A percentile compares a stretch with the other conserved stretches of the same genome.
Conservation (phyloP, 2,113 vertebrate genomes). For the Podilymbus podiceps region DNA sequence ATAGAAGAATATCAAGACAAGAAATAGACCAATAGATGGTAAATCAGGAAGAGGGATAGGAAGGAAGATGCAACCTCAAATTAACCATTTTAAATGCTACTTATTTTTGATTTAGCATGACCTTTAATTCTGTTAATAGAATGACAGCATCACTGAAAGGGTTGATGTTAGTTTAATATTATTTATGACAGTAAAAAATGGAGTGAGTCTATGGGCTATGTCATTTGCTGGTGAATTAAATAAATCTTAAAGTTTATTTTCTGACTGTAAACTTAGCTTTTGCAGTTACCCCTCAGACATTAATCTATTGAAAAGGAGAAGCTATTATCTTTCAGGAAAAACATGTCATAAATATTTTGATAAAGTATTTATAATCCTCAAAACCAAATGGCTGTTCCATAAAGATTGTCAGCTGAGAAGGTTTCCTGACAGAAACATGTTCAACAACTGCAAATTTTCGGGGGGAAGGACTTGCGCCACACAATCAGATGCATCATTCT, state of each 20-base stretch:
- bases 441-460: constrained; percentile 39
- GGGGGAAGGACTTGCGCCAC: background rate
- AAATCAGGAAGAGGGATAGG: background rate
- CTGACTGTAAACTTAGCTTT: constrained; percentile 58
- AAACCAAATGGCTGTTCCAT: constrained; percentile 72
- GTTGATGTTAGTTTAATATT: constrained; percentile 50
- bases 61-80: background rate
- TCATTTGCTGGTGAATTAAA: constrained; percentile 51
- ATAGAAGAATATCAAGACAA: background rate
- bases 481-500: constrained; percentile 48
- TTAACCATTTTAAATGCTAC: constrained; percentile 37
- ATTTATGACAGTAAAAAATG: background rate
- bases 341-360: constrained; percentile 76
- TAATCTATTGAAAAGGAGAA: constrained; percentile 69
- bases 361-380: constrained; percentile 75
- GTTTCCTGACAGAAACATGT: constrained; percentile 70
- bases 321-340: constrained; percentile 67
- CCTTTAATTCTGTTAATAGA: constrained; percentile 43
- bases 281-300: constrained; percentile 59
- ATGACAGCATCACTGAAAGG: background rate
- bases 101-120: constrained; percentile 10
- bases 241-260: constrained; percentile 66
- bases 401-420: constrained; percentile 68
- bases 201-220: background rate
- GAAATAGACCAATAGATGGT: background rate